Base-by-base conservation (phyloP, 2,888 invertebrate species). In the Melinaea marsaeus region DNA sequence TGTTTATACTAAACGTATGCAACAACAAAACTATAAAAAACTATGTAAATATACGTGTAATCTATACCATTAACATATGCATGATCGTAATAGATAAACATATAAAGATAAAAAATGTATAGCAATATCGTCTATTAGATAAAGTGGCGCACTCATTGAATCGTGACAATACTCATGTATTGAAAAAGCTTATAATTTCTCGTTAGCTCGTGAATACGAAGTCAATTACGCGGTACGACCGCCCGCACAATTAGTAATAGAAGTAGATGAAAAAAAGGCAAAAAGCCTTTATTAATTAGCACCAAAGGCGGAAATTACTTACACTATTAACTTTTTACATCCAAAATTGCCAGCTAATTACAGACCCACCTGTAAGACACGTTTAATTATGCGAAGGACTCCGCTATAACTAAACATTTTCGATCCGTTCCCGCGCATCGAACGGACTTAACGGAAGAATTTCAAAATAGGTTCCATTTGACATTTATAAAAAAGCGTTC, bases 231-330 rank as follows among this genome's bases (percentile, higher is more conserved):
- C 62, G 59, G 32, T 22, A 48, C 48, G 48, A 63, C 66, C 68
- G 66, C 65, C 69, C 68, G 67, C 67, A 69, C 67, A 69, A 69
- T 71, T 70, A 69, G 71, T 70, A 69, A 71, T 69, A 60, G 66
- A 68, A 59, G 61, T 59, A 67, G 64, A 62, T 58, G 62, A 62
- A 68, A 42, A 22, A 71, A 71, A 64, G 64, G 69, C 73, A 78
- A 75, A 77, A 74, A 66, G 59, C 63, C 63, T 70, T 74, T 72
- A 79, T 78, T 76, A 76, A 79, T 77, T 77, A 76, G 70, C 62
- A 61, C 58, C 67, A 67, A 72, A 76, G 74, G 75, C 73, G 74
- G 76, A 73, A 76, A 77, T 72, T 71, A 72, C 71, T 70, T 73
- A 67, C 68, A 65, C 70, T 74, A 74, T 74, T 76, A 73, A 71